Conservation (phyloP, 2,888 invertebrate genomes). For the Lasioglossum zephyrum region DNA sequence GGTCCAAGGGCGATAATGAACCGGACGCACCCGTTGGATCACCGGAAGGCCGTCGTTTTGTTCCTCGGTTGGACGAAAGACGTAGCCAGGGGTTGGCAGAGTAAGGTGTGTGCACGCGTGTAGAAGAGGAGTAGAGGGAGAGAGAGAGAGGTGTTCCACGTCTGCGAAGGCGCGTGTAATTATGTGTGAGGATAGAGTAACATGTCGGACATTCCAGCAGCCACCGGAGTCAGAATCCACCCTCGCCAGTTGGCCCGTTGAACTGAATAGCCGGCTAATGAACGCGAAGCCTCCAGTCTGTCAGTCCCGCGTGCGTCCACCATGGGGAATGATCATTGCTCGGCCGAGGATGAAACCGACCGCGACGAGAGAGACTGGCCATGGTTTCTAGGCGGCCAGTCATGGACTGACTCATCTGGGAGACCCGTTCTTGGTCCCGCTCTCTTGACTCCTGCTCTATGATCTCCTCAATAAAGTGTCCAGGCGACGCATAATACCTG, state of each 20-base stretch:
- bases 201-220: conserved; percentile 82
- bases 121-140: background rate
- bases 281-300: conserved; percentile 80
- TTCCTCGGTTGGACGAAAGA: conserved; percentile 27
- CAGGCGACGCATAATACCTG: background rate
- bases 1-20: conserved; percentile 14
- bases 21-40: conserved; percentile 19
- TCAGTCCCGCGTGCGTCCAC: conserved; percentile 77
- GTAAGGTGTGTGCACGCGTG: background rate
- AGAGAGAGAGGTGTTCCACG: conserved; percentile 35
- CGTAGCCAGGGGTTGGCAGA: conserved; percentile 27
- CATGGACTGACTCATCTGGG: conserved; percentile 60
- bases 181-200: conserved; percentile 80
- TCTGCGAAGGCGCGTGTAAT: conserved; percentile 79
- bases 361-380: conserved; percentile 51
- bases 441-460: conserved; percentile 11
- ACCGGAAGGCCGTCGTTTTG: conserved; percentile 45
- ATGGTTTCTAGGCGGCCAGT: conserved; percentile 48
- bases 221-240: conserved; percentile 80
- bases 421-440: conserved; percentile 27
- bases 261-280: conserved; percentile 84
- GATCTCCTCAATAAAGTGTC: conserved; percentile 18
- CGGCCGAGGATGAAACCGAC: conserved; percentile 70
- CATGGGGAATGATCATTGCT: conserved; percentile 73
- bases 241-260: conserved; percentile 81